Percentiles rank a stretch among this genome's conserved stretches.
Conservation (phyloP, 2,888 invertebrate genomes). For the Rhagonycha fulva region DNA sequence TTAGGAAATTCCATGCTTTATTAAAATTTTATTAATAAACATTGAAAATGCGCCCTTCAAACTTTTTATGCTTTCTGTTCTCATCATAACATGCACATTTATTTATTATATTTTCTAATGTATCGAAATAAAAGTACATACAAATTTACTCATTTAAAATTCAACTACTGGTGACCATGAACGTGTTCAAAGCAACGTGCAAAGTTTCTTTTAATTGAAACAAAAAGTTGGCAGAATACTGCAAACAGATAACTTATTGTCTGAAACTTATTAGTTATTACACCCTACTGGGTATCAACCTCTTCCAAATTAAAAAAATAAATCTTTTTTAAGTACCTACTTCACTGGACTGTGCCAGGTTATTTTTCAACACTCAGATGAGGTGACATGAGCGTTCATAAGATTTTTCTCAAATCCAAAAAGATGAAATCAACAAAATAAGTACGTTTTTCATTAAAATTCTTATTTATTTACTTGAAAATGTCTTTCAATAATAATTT, state of each 20-base stretch:
- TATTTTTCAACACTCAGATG: no score
- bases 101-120: background rate
- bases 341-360: background rate
- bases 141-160: background rate
- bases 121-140: background rate
- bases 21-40: background rate
- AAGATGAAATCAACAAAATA: no score
- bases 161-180: background rate
- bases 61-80: background rate
- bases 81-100: background rate
- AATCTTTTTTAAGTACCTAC: background rate
- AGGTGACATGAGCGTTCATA: no score
- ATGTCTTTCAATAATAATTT: no score
- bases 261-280: background rate
- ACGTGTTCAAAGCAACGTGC: background rate
- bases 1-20: background rate
- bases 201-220: background rate
- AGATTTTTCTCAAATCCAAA: no score
- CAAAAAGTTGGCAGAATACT: background rate
- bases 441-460: no score
- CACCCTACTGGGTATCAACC: background rate
- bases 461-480: no score
- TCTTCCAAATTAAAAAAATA: background rate
- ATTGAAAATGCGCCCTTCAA: background rate
- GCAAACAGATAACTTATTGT: background rate